Base-by-base conservation (phyloP, 2,888 invertebrate species). In the Ectropis crepuscularia region DNA sequence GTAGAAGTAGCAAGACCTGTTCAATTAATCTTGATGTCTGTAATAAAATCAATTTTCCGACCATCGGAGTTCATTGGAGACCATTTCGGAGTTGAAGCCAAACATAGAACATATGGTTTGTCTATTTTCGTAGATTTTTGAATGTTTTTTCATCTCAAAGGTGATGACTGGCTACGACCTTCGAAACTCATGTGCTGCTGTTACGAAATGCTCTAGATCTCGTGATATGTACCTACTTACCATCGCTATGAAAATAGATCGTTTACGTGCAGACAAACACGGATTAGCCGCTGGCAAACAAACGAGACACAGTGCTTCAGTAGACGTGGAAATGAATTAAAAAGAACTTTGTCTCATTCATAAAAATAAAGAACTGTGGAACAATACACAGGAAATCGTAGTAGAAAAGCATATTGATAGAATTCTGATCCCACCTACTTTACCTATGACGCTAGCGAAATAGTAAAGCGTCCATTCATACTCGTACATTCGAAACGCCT, bases 231-330 rank as follows among this genome's bases (percentile, higher is more conserved):
- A 65, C 49, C 53, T 28, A 28, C 16, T 28, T 28, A 28, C 67
- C 63, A 58, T 63, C 63, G 51, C 54, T 55, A 55, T 70, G 51
- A 65, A 69, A 72, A 72, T 69, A 69, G 70, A 72, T 61, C 41
- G 45, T 65, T 53, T 69, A 68, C 67, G 68, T 67, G 65, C 50
- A 43, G 45, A 53, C 50, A 10, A 59, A 41, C 63, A 63, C 54
- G 49, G 1, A 43, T 47, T 36, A 46, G 16, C 8, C 5, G 36
- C 36, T 11, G 5, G 43, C 10, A 41, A 5, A 41, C 5, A 42
- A 39, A 12, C 42, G 46, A 48, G 53, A 55, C 63, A 65, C 28
- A 43, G 50, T 53, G 28, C 53, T 42, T 60, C 10, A 59, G 48
- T 36, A 46, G 5, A 37, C 41, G 12, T 6, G 6, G 47, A 41